These are phyloP conservation scores for Drosophila saltans DNA, from an alignment of 1,140 invertebrate species.

Conservation along the genomic window DNA sequence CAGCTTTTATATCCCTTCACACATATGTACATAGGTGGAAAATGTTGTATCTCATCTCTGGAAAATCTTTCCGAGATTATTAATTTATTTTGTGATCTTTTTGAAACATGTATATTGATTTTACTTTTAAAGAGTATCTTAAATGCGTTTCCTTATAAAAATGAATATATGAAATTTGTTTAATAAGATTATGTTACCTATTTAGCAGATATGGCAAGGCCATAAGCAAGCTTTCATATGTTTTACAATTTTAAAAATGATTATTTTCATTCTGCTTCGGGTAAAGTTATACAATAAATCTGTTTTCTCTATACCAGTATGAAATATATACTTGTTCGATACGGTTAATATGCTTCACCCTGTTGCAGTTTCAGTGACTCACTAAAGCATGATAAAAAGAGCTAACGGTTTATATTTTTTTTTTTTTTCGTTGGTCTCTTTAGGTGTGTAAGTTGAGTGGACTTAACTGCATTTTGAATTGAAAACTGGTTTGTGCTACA, in stretches of 20 bases:
- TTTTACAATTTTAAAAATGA: not conserved
- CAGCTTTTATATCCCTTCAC: too few species aligned
- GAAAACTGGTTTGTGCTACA: conserved; percentile 1
- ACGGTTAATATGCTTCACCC: not conserved
- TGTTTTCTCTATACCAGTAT: not conserved
- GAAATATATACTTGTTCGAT: not conserved
- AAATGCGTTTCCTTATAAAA: not conserved
- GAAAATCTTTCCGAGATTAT: too few species aligned
- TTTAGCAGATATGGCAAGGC: conserved; percentile 1
- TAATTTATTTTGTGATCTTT: too few species aligned
- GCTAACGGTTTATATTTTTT: not conserved
- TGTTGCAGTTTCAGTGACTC: conserved; percentile 7
- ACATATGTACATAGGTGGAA: too few species aligned
- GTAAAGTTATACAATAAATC: not conserved
- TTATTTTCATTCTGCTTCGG: not conserved
- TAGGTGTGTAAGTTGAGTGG: conserved; percentile 1
- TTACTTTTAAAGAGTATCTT: not conserved
- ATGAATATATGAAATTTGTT: not conserved
- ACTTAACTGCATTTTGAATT: conserved; percentile 8
- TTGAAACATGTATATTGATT: not conserved
- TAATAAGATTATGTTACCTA: not conserved
- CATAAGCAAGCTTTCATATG: not conserved
- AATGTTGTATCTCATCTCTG: too few species aligned
- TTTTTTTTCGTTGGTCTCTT: too few species aligned
- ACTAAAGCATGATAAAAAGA: not conserved